phyloP scores from a whole-genome alignment of 2,888 invertebrate genomes.

The Seira musarum region DNA sequence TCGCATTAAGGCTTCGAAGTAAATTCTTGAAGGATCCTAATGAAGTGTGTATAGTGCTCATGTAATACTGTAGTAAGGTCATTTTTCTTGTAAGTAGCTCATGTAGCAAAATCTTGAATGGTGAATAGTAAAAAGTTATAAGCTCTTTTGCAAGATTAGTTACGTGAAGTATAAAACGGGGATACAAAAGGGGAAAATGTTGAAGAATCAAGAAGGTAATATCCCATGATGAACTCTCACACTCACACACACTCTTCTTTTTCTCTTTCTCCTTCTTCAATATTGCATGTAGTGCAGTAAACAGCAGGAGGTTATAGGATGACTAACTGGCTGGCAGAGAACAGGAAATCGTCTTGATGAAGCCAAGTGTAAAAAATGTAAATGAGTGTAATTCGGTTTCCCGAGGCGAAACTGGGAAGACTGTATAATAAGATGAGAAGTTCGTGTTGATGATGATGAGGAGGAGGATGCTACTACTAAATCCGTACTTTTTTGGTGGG shows the following conservation, averaged over 20 bases:
- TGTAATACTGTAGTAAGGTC: no score
- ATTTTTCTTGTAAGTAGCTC: not conserved
- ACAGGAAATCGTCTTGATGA: constrained; percentile 61
- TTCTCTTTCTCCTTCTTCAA: no score
- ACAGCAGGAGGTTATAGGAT: constrained; percentile 41
- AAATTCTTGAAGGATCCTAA: not conserved
- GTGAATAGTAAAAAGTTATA: not conserved
- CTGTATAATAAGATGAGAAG: constrained; percentile 48
- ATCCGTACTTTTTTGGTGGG: no score
- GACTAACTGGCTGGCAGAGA: constrained; percentile 33
- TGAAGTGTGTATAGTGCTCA: not conserved
- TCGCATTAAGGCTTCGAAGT: not conserved
- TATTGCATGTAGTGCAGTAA: not conserved
- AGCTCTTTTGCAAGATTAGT: not conserved
- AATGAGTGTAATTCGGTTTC: constrained; percentile 64
- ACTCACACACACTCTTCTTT: not conserved
- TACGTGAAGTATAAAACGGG: not conserved
- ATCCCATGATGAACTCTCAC: constrained; percentile 10
- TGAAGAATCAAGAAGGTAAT: constrained; percentile 4
- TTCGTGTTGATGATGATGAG: not conserved
- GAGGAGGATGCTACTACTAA: not conserved
- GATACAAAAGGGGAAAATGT: not conserved
- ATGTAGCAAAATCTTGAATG: no score
- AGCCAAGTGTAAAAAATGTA: constrained; percentile 65
- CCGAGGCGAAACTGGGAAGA: constrained; percentile 43